Base-by-base conservation (phyloP, 2,797 vertebrate genomes). In the Lutra lutra region DNA sequence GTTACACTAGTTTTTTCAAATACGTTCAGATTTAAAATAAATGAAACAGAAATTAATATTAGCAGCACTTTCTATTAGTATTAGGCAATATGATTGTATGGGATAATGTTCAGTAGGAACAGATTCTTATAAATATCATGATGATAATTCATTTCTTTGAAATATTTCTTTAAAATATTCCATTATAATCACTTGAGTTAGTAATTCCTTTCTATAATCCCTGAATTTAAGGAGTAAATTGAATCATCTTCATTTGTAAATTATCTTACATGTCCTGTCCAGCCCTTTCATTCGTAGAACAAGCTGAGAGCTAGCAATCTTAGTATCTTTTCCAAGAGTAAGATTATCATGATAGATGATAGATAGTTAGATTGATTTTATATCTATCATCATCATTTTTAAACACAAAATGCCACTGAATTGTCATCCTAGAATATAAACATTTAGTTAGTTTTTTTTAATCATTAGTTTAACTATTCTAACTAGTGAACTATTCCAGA, bases 81-180 rank as follows among this genome's bases (percentile, higher is more conserved):
- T 23, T 58, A 89, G 17, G 14, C 10, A 60, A 82, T 29, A 78
- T 20, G 58, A 87, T 46, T 84, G 7, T 46, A 84, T 38, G 38
- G 23, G 64, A 56, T 73, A 75, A 66, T 60, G 40, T 60, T 89
- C 32, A 48, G 1, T 21, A 75, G 21, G 7, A 51, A 51, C 3
- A 62, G 1, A 38, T 21, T 89, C 35, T 89, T 94, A 23, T 80
- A 93, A 3, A 80, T 7, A 70, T 56, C 29, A 13, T 15, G 51
- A 4, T 23, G 0, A 1, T 62, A 46, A 70, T 51, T 62, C 46
- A 18, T 54, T 77, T 84, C 43, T 90, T 79, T 54, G 32, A 92
- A 89, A 73, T 72, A 29, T 46, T 78, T 85, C 48, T 93, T 68
- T 48, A 23, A 93, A 89, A 85, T 77, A 89, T 35, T 89, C 8